These are phyloP conservation scores for Callimorpha dominula DNA, from an alignment of 2,888 invertebrate species.

Conservation along the genomic window DNA sequence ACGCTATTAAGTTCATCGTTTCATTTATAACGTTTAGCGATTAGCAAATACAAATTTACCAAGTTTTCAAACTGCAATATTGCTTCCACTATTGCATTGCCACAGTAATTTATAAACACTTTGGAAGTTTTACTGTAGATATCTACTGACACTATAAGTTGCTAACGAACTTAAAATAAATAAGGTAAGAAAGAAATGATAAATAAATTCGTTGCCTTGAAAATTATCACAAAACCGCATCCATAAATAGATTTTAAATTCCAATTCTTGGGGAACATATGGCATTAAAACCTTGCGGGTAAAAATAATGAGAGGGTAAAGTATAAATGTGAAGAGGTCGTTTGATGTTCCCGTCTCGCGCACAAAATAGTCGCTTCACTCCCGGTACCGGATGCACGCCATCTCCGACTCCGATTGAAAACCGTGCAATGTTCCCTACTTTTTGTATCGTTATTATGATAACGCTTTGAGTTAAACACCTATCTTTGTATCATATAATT, in stretches of 20 bases:
- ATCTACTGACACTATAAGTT: background rate
- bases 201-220: background rate
- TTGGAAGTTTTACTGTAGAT: background rate
- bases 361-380: slow-evolving; percentile 53
- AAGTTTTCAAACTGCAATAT: too few species aligned
- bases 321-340: slow-evolving; percentile 52
- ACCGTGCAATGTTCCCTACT: slow-evolving; percentile 42
- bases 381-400: slow-evolving; percentile 62
- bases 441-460: slow-evolving; percentile 45
- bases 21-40: too few species aligned
- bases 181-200: background rate
- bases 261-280: slow-evolving; percentile 25
- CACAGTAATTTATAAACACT: background rate
- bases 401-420: slow-evolving; percentile 61
- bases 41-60: too few species aligned
- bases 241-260: background rate
- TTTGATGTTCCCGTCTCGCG: slow-evolving; percentile 41
- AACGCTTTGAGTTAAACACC: slow-evolving; percentile 33
- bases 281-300: background rate
- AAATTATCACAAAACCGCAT: background rate
- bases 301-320: slow-evolving; percentile 56
- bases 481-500: slow-evolving; percentile 20
- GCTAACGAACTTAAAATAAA: background rate
- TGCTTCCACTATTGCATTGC: too few species aligned
- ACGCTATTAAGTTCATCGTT: too few species aligned